Percentiles rank a stretch among this genome's conserved stretches.
These are phyloP conservation scores for Zygogramma bicolorata DNA, from an alignment of 2,888 invertebrate species.

Conservation along the genomic window DNA sequence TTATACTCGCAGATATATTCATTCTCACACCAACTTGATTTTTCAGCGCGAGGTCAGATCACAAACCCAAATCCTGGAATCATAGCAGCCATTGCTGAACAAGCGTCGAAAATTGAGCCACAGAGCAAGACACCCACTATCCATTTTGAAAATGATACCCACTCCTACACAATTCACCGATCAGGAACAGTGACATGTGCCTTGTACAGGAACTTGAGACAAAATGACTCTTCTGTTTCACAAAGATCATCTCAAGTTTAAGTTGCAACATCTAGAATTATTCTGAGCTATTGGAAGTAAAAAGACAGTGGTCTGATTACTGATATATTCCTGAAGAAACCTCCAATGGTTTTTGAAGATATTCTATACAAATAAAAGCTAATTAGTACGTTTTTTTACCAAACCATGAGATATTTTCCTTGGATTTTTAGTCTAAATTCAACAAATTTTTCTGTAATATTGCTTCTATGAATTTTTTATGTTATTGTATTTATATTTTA, in stretches of 20 bases:
- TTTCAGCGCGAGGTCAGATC: conserved; percentile 75
- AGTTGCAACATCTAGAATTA: too few species aligned
- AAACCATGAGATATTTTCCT: too few species aligned
- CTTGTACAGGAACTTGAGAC: conserved; percentile 71
- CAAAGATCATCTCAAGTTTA: too few species aligned
- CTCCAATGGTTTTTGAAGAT: too few species aligned
- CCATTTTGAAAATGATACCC: conserved; percentile 78
- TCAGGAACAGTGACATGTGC: conserved; percentile 81
- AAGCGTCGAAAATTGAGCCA: conserved; percentile 80
- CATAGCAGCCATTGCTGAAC: conserved; percentile 82
- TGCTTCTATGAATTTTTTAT: not conserved
- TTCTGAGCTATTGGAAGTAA: too few species aligned
- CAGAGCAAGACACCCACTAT: conserved; percentile 79
- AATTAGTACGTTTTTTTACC: not conserved
- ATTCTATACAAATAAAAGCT: not conserved
- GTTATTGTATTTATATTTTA: too few species aligned
- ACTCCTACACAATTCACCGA: conserved; percentile 78
- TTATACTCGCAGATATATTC: not conserved
- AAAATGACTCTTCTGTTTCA: not conserved
- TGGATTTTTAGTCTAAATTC: too few species aligned
- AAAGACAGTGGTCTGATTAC: too few species aligned
- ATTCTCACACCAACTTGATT: not conserved
- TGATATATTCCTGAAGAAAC: too few species aligned
- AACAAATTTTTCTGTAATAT: too few species aligned
- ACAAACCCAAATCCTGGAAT: conserved; percentile 81